Evolutionary conservation across 1,140 invertebrate genomes (phyloP), one percentile per base, ranked within the genome.

Genomic region (Drosophila equinoxialis): DNA sequence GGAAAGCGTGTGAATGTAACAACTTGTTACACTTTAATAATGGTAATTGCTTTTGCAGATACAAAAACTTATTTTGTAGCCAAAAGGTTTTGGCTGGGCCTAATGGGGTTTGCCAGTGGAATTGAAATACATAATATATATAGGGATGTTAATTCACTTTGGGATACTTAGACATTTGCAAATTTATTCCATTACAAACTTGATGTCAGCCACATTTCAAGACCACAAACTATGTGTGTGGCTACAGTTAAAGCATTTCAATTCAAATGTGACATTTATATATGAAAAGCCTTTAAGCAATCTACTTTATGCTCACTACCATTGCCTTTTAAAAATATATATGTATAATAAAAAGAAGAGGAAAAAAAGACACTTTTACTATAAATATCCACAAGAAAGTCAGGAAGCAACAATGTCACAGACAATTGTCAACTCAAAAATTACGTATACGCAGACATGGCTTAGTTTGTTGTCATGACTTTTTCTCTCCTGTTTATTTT

Each of bases 21-120:
- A 68, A 75, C 68, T 77, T 69, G 69, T 68, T 64, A 42, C 39
- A 58, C 72, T 65, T 83, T 83, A 85, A 87, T 85, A 85, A 87
- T 82, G 75, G 65, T 85, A 82, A 87, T 87, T 87, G 83, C 62
- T 64, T 48, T 11, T 23, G 6, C 7, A 51, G 45, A 51, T 51
- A 51, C 45, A 23, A 51, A 48, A 51, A 51, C 45, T 23, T 51
- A n/a, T 23, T 51, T 23, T 51, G 8, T n/a, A 8, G 17, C 17
- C 17, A 14, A 51, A 51, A 20, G 7, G 3, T 48, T 45, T 48
- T 8, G 6, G 7, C 17, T 51, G 17, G 17, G 45, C 17, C 11
- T 39, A 13, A 20, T n/a, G 42, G 41, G n/a, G n/a, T 11, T 39
- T 13, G 37, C 3, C 37, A 11, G 37, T 39, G 42, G 14, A 23